Evolutionary conservation across 2,888 invertebrate species (phyloP), one percentile per base, ranked within the genome.

Genomic region (Eumerus sabulonum): DNA sequence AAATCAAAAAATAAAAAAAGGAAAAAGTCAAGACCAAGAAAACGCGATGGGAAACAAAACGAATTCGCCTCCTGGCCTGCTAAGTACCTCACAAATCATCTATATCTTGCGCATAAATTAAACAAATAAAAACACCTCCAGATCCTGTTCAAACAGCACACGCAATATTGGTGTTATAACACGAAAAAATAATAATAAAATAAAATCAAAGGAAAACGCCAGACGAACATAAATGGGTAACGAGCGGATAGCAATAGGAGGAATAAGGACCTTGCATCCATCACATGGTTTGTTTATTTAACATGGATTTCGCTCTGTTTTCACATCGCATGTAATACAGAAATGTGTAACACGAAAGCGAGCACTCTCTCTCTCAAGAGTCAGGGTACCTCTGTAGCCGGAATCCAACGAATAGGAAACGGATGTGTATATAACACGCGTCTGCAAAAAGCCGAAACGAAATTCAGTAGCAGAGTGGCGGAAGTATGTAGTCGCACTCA

Each of bases 21-120:
- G 40, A 40, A 40, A 40, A 27, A 27, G 7, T 27, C n/a, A 27
- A 27, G 7, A 27, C 7, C 7, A 27, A 27, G 27, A 27, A 27
- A 47, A 17, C 17, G 14, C 47, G 54, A 72, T 53, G 56, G 66
- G 38, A 59, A 53, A 56, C 56, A 11, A 40, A 40, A 53, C 77
- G 63, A 63, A 67, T 42, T 45, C 67, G 14, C 57, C 62, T 57
- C 54, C 54, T 38, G 38, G 12, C 9, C 47, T 14, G 62, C 67
- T 48, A 77, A 73, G 67, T 73, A 53, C 67, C 57, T 47, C 72
- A 73, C 77, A 77, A 77, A 73, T 77, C 73, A 68, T 63, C 67
- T 27, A 63, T 48, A 73, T 53, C 48, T 51, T 50, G 19, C 57
- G 63, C 73, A 77, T 77, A 68, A 77, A 77, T 77, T 77, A 77